phyloP scores from a whole-genome alignment of 2,113 vertebrate species.

The Labeo catla region DNA sequence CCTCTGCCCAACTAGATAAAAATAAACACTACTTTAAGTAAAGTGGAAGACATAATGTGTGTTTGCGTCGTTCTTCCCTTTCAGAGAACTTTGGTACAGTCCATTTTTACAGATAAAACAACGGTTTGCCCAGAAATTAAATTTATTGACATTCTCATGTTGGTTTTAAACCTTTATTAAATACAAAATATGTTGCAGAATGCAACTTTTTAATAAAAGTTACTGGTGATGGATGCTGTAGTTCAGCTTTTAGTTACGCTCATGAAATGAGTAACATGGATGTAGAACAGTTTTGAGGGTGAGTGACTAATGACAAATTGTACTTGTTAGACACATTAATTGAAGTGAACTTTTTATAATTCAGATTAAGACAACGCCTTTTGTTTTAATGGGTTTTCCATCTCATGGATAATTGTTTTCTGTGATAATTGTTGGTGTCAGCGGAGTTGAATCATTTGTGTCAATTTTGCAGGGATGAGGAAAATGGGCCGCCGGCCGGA shows the following conservation, averaged over 20 bases:
- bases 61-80: not conserved
- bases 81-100: not conserved
- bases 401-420: not conserved
- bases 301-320: not conserved
- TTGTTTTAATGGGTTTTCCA: not conserved
- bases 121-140: not conserved
- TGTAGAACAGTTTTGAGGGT: not conserved
- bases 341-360: not conserved
- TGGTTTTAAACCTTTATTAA: not conserved
- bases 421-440: not conserved
- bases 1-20: not conserved
- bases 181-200: too few relatives aligned
- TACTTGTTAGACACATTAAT: not conserved
- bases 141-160: not conserved
- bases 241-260: not conserved
- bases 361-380: not conserved
- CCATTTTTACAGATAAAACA: not conserved
- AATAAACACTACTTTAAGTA: not conserved
- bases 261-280: not conserved
- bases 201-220: too few relatives aligned
- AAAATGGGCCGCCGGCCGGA: slow-evolving; percentile 94
- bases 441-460: slow-evolving; percentile 43
- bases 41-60: not conserved
- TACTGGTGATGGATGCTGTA: too few relatives aligned
- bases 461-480: slow-evolving; percentile 82